Base-by-base conservation (phyloP, 2,888 invertebrate genomes). In the Thecophora atra region DNA sequence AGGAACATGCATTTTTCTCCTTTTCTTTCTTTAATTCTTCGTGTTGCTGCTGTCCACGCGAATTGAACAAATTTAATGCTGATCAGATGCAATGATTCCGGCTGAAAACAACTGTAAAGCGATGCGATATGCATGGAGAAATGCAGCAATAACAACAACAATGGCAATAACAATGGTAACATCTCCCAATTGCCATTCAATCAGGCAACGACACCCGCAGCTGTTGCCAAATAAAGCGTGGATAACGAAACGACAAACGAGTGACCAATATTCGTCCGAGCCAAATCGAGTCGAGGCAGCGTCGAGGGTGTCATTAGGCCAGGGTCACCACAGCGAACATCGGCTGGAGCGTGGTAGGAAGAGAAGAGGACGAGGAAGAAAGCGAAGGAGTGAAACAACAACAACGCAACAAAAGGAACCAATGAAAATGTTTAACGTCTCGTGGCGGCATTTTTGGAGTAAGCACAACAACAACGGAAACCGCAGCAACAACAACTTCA, bases 171-270 rank as follows among this genome's bases (percentile, higher is more conserved):
- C 37, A 37, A 37, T 37, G 37, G 37, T 47, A n/a, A 11, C 47
- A n/a, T 58, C 21, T 70, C 63, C 62, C 62, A 62, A 70, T 52
- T 19, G 63, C 37, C 63, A 62, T n/a, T 70, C 70, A 62, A 70
- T 70, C 63, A 62, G 70, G n/a, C 37, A 24, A 58, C 15, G 24
- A 21, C 15, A 24, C 7, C 63, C 17, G 52, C 70, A 52, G 52
- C 62, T 70, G 70, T 63, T 52, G 70, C 70, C 70, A 70, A 70
- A 70, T 63, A 70, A 70, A 70, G 70, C 52, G 63, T 37, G 52
- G 52, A 26, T 37, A 70, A 63, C 52, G 56, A 67, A 62, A 70
- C 70, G 62, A 51, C 21, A 52, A 54, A 70, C 70, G 52, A 24
- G 70, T 70, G 70, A 70, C 70, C 70, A 62, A 70, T 70, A 70